Percentiles rank a stretch among this genome's conserved stretches.
Evolutionary conservation across 2,113 vertebrate genomes (phyloP).

Genomic region (Lethenteron reissneri): DNA sequence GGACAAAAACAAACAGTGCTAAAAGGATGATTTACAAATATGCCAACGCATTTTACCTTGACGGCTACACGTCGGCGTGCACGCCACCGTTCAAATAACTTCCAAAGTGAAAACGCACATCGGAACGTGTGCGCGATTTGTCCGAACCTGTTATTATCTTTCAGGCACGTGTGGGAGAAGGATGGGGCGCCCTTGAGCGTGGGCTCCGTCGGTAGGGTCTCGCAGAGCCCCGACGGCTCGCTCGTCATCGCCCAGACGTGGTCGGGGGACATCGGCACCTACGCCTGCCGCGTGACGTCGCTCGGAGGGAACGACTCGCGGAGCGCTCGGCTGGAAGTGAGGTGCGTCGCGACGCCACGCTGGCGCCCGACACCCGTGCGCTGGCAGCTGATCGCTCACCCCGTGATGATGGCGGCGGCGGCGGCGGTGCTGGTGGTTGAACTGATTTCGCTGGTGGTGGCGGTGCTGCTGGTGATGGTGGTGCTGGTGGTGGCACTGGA

Average conservation of each 20-base stretch:
- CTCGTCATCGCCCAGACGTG: conserved; percentile 93
- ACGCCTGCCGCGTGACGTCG: conserved; percentile 68
- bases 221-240: conserved; percentile 42
- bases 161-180: conserved; percentile 81
- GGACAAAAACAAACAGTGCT: too few relatives aligned
- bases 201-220: conserved; percentile 39
- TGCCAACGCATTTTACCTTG: too few relatives aligned
- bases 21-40: too few relatives aligned
- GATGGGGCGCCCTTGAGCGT: conserved; percentile 33
- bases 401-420: background rate
- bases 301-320: conserved; percentile 73
- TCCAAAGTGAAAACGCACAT: too few relatives aligned
- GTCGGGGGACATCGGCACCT: conserved; percentile 87
- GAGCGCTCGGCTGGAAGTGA: conserved; percentile 66
- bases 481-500: background rate
- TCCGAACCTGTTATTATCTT: background rate
- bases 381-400: background rate
- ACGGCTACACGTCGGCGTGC: too few relatives aligned
- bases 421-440: background rate
- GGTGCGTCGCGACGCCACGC: conserved; percentile 23
- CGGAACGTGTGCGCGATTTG: too few relatives aligned
- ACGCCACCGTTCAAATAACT: too few relatives aligned
- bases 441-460: background rate
- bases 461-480: background rate
- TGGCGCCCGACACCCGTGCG: too few relatives aligned